phyloP scores from a whole-genome alignment of 2,888 invertebrate species.

The Drosophila austrosaltans region DNA sequence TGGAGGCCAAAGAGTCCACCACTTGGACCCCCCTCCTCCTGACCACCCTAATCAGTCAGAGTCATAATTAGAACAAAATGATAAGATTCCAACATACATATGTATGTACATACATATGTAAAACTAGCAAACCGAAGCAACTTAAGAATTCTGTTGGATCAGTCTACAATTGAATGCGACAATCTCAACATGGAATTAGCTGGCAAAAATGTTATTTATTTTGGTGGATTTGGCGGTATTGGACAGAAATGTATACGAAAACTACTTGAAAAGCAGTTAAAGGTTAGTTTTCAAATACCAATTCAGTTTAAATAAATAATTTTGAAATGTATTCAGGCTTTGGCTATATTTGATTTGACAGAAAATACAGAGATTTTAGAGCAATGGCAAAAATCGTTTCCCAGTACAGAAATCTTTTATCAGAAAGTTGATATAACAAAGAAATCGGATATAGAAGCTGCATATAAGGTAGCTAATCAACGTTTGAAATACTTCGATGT shows the following conservation, averaged over 20 bases:
- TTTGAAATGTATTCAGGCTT: conserved; percentile 42
- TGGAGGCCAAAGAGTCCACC: background rate
- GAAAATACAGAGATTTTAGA: conserved; percentile 58
- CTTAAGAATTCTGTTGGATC: background rate
- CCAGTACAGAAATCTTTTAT: conserved; percentile 60
- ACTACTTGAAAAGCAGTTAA: conserved; percentile 53
- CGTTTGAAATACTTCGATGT: conserved; percentile 73
- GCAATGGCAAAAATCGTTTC: conserved; percentile 47
- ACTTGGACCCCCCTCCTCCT: background rate
- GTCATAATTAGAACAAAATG: conserved; percentile 7
- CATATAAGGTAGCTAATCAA: conserved; percentile 59
- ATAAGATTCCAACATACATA: background rate
- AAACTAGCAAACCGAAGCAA: background rate
- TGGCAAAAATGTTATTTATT: conserved; percentile 78
- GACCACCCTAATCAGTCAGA: background rate
- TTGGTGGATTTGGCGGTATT: conserved; percentile 81
- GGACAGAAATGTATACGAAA: conserved; percentile 69
- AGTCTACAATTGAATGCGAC: background rate
- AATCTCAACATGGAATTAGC: conserved; percentile 65
- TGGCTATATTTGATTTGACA: conserved; percentile 76
- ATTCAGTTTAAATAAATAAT: background rate
- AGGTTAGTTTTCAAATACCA: conserved; percentile 42
- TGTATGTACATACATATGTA: background rate
- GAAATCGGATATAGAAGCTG: conserved; percentile 66
- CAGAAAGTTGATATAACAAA: conserved; percentile 73